phyloP scores from a whole-genome alignment of 2,888 invertebrate genomes.

The Aradus depressus region DNA sequence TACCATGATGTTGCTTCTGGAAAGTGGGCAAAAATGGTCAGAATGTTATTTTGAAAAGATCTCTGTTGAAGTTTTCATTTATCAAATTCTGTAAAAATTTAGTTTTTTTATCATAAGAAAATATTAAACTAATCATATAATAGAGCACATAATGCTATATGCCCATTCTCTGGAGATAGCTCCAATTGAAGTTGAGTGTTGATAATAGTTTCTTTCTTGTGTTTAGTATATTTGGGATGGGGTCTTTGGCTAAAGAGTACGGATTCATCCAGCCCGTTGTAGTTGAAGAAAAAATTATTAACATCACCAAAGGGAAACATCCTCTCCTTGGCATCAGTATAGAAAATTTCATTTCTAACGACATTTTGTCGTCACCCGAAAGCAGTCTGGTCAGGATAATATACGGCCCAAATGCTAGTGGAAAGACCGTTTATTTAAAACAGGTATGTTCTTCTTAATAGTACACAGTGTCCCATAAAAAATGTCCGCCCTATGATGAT shows the following conservation, averaged over 20 bases:
- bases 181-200: too few relatives aligned
- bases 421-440: conserved; percentile 85
- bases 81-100: too few relatives aligned
- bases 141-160: too few relatives aligned
- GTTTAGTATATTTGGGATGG: conserved; percentile 53
- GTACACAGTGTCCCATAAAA: too few relatives aligned
- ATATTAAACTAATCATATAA: too few relatives aligned
- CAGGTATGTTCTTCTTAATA: conserved; percentile 42
- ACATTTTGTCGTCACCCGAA: conserved; percentile 47
- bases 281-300: conserved; percentile 44
- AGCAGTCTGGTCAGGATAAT: conserved; percentile 58
- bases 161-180: too few relatives aligned
- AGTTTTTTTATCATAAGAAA: too few relatives aligned
- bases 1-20: too few relatives aligned
- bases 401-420: conserved; percentile 84
- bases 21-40: too few relatives aligned
- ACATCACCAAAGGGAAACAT: conserved; percentile 58
- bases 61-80: too few relatives aligned
- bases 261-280: conserved; percentile 55
- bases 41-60: too few relatives aligned
- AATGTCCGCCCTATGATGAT: too few relatives aligned
- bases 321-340: conserved; percentile 59
- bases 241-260: conserved; percentile 51
- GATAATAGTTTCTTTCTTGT: conserved; percentile 13
- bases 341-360: conserved; percentile 61